phyloP scores from a whole-genome alignment of 2,113 vertebrate species.

The Mixornis gularis region DNA sequence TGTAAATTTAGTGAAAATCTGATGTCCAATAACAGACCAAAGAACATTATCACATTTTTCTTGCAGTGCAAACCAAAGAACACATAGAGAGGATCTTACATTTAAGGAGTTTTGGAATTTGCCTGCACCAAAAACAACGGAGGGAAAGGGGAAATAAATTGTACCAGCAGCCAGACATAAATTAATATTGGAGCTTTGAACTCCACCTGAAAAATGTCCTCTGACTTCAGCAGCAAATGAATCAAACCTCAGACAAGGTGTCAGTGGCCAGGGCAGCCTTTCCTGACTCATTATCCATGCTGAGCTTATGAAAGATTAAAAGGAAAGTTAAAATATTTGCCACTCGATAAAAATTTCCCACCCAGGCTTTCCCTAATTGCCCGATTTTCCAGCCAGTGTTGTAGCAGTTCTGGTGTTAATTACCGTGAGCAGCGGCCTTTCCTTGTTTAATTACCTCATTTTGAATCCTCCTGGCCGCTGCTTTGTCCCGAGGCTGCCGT shows the following conservation, averaged over 20 bases:
- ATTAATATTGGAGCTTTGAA: not conserved
- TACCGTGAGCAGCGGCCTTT: not conserved
- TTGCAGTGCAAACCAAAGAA: not conserved
- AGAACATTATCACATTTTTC: not conserved
- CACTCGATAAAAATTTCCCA: not conserved
- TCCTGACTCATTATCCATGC: not conserved
- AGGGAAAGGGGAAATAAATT: not conserved
- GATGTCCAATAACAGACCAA: not conserved
- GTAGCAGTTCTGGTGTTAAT: not conserved
- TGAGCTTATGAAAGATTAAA: not conserved
- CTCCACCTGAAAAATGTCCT: not conserved
- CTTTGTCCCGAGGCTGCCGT: not conserved
- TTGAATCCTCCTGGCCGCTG: not conserved
- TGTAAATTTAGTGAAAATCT: not conserved
- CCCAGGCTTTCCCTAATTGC: not conserved
- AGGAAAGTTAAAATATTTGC: not conserved
- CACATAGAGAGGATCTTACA: not conserved
- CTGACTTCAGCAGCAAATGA: not conserved
- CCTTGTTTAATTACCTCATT: not conserved
- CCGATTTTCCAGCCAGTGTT: not conserved
- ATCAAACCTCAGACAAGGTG: not conserved
- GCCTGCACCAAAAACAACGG: not conserved
- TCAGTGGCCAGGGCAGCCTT: not conserved
- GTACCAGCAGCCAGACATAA: not conserved
- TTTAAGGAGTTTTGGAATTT: not conserved